A percentile compares a stretch with the other conserved stretches of the same genome.
phyloP scores from a whole-genome alignment of 2,113 vertebrate species.

The Herpailurus yagouaroundi region DNA sequence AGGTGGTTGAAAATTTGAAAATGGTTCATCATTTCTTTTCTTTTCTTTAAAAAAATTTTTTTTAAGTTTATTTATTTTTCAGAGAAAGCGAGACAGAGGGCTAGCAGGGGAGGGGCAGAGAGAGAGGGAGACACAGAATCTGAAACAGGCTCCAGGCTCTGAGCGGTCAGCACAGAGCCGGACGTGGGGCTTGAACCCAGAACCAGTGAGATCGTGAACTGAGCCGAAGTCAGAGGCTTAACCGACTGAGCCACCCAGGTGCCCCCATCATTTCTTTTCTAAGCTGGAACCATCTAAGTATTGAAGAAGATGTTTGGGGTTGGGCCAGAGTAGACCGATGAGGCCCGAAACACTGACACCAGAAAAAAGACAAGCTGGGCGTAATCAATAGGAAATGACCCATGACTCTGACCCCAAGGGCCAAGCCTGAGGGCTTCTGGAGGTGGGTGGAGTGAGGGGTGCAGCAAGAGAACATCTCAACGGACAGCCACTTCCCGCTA shows the following conservation, averaged over 20 bases:
- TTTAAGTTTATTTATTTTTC: too few relatives aligned
- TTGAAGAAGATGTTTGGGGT: neutral
- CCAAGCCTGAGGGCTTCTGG: neutral
- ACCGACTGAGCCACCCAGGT: too few relatives aligned
- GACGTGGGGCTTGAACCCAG: too few relatives aligned
- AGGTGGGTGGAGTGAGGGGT: neutral
- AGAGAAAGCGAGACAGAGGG: too few relatives aligned
- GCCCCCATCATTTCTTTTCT: neutral
- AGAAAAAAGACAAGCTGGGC: neutral
- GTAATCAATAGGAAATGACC: conserved; percentile 27
- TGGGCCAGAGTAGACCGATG: neutral
- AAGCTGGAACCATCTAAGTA: neutral
- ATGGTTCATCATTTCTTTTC: neutral
- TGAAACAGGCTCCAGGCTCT: too few relatives aligned
- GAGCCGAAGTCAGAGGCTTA: too few relatives aligned
- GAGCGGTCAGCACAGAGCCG: too few relatives aligned
- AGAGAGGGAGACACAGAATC: too few relatives aligned
- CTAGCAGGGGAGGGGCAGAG: too few relatives aligned
- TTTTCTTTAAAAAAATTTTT: too few relatives aligned
- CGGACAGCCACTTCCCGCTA: neutral
- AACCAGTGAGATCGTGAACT: too few relatives aligned
- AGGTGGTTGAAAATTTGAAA: conserved; percentile 1
- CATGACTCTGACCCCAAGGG: neutral
- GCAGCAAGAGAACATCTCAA: neutral
- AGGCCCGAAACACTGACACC: neutral